These are phyloP conservation scores for Chymomyza caudatula DNA, from an alignment of 2,888 invertebrate genomes.

Conservation along the genomic window DNA sequence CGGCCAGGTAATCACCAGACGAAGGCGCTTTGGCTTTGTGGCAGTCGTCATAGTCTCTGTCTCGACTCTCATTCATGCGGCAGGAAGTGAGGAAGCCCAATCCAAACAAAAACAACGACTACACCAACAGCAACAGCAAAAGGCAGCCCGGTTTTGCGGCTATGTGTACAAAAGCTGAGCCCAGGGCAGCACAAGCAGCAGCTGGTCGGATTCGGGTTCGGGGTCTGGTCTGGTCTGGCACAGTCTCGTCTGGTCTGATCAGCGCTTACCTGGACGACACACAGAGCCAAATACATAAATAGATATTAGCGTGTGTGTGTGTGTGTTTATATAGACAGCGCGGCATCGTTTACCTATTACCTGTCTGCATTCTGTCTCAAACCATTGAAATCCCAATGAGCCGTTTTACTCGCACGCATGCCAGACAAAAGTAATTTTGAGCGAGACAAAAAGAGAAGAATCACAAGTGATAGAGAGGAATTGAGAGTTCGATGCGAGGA, in stretches of 20 bases:
- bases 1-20: not conserved
- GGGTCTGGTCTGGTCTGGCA: not conserved
- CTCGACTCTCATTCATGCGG: not conserved
- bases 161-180: slow-evolving; percentile 1
- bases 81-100: not conserved
- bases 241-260: not conserved
- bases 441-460: not conserved
- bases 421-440: not conserved
- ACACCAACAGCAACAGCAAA: not conserved
- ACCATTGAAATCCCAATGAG: slow-evolving; percentile 1
- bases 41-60: not conserved
- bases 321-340: not conserved
- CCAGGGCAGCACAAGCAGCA: not conserved
- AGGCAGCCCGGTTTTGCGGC: not conserved
- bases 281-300: not conserved
- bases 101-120: not conserved
- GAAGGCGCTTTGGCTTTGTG: not conserved
- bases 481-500: not conserved
- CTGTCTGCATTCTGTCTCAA: not conserved
- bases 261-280: not conserved
- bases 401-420: not conserved
- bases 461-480: not conserved
- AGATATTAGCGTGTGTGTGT: not conserved
- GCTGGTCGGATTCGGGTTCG: not conserved
- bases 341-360: not conserved